Conservation (phyloP, 2,888 invertebrate species). For the Corbicula japonica region DNA sequence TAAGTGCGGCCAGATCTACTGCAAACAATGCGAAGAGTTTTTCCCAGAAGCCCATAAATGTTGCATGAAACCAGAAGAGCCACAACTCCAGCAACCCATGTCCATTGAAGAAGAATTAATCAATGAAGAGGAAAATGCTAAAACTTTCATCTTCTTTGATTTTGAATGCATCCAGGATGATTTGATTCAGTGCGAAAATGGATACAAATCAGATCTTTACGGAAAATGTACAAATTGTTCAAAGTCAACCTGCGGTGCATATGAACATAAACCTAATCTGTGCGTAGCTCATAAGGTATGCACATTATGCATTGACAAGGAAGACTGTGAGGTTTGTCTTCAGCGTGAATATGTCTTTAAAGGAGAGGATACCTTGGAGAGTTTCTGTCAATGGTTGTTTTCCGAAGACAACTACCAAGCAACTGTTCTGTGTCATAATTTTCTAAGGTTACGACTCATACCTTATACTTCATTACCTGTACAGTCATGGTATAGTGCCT, state of each 20-base stretch:
- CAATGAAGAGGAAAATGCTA: constrained; percentile 12
- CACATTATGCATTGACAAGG: no score
- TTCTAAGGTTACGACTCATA: no score
- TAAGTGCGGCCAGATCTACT: background rate
- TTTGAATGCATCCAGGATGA: constrained; percentile 41
- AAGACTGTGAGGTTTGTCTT: no score
- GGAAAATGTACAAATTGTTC: constrained; percentile 43
- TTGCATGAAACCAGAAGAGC: background rate
- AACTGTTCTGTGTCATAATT: no score
- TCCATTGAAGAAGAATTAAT: constrained; percentile 24
- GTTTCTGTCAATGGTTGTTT: no score
- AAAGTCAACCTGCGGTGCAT: background rate
- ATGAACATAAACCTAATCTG: no score
- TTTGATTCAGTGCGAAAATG: constrained; percentile 30
- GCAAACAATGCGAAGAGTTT: background rate
- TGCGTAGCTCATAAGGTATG: no score
- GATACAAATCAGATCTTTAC: constrained; percentile 11
- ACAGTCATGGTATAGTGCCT: no score
- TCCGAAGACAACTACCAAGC: no score
- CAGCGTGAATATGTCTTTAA: no score
- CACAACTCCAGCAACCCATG: background rate
- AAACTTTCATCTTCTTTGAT: constrained; percentile 39
- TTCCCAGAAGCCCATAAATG: background rate
- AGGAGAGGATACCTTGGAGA: no score
- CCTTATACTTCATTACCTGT: no score